Conservation (phyloP, 2,113 vertebrate species). For the Rhipidura dahli region DNA sequence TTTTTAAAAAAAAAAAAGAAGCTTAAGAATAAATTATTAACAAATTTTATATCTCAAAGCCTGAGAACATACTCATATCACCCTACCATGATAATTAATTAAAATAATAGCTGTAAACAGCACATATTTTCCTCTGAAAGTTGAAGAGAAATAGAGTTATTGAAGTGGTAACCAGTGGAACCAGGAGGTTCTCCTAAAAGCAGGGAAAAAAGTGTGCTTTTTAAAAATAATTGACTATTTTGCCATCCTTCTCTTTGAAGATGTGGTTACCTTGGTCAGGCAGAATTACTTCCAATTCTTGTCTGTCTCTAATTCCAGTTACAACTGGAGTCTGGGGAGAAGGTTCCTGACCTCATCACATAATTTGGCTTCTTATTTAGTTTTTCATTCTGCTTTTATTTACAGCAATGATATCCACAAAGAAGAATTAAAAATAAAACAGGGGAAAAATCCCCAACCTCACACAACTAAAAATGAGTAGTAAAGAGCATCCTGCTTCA, state of each 20-base stretch:
- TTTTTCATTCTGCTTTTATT: background rate
- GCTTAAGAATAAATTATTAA: background rate
- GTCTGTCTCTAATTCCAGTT: background rate
- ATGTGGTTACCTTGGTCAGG: background rate
- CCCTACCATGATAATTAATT: background rate
- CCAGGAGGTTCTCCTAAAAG: background rate
- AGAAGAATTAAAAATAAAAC: rapidly evolving
- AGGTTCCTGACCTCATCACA: background rate
- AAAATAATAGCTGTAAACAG: background rate
- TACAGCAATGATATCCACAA: background rate
- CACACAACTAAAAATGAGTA: background rate
- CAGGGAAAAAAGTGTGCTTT: background rate
- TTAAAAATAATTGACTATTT: background rate
- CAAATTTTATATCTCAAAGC: background rate
- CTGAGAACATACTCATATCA: background rate
- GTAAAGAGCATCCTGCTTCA: background rate
- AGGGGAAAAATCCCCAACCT: background rate
- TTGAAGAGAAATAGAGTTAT: background rate
- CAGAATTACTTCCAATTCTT: background rate
- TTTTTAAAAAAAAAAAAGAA: background rate
- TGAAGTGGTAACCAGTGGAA: background rate
- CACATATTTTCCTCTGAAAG: background rate
- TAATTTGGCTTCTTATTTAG: background rate
- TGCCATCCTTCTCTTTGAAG: background rate
- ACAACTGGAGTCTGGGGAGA: background rate